Conservation (phyloP, 2,888 invertebrate genomes). For the Drosophila percnosoma region DNA sequence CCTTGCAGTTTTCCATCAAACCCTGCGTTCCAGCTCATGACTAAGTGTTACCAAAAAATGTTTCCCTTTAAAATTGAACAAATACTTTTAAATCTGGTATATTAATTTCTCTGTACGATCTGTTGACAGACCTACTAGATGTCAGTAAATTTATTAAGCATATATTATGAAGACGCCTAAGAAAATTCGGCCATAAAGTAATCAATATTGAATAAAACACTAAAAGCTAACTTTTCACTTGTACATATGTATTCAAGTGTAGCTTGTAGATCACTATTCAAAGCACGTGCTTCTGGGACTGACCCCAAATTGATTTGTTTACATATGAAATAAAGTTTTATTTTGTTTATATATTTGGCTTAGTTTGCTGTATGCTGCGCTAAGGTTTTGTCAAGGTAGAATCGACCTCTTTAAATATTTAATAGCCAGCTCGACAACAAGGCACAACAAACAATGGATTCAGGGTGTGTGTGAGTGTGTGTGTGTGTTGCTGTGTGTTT, state of each 20-base stretch:
- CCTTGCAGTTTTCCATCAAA: too few species aligned
- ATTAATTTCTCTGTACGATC: neutral
- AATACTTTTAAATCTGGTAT: neutral
- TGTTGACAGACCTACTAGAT: conserved; percentile 2
- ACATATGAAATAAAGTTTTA: conserved; percentile 35
- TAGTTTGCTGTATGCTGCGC: neutral
- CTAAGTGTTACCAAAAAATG: conserved; percentile 11
- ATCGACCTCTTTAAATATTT: conserved; percentile 60
- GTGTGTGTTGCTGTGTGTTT: conserved; percentile 14
- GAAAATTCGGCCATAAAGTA: conserved; percentile 3
- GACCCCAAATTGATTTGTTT: conserved; percentile 12
- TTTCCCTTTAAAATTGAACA: neutral
- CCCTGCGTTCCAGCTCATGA: conserved; percentile 3
- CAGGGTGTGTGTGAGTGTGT: conserved; percentile 28
- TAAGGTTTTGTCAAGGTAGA: conserved; percentile 32
- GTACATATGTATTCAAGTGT: conserved; percentile 10
- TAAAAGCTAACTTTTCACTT: neutral
- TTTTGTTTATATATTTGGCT: conserved; percentile 36
- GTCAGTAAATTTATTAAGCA: neutral
- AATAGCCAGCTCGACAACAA: conserved; percentile 40
- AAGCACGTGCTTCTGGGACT: neutral
- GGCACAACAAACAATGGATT: conserved; percentile 22
- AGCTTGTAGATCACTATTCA: neutral
- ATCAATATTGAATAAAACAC: conserved; percentile 11
- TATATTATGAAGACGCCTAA: neutral